phyloP scores from a whole-genome alignment of 1,140 invertebrate species.

The Drosophila bifasciata region DNA sequence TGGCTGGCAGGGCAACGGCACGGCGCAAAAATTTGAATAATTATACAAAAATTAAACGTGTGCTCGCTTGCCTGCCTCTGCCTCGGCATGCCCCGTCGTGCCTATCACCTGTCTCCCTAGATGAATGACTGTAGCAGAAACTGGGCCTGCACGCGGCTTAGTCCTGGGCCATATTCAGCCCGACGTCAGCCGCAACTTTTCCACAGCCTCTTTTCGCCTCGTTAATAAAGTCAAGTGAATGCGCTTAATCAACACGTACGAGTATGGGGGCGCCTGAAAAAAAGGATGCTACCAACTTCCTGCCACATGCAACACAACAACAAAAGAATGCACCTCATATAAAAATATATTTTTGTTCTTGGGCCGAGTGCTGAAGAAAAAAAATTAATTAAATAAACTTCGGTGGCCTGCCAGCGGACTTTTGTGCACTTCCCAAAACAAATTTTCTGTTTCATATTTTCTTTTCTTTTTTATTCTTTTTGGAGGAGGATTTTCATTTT shows the following conservation, averaged over 20 bases:
- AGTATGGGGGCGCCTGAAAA: neutral
- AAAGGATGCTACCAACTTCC: slow-evolving; percentile 42
- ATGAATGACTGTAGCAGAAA: slow-evolving; percentile 23
- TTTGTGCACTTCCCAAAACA: slow-evolving; percentile 61
- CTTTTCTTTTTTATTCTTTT: slow-evolving; percentile 50
- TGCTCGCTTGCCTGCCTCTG: neutral
- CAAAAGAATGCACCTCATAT: slow-evolving; percentile 8
- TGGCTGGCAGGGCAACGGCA: slow-evolving; percentile 28
- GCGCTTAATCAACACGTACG: slow-evolving; percentile 77
- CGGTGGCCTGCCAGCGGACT: slow-evolving; percentile 8
- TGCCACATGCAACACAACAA: slow-evolving; percentile 36
- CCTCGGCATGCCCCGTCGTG: too few relatives aligned
- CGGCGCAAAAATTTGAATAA: slow-evolving; percentile 59
- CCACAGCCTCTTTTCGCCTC: slow-evolving; percentile 17
- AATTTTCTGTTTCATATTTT: slow-evolving; percentile 66
- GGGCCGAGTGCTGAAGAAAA: slow-evolving; percentile 27
- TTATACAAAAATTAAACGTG: slow-evolving; percentile 64
- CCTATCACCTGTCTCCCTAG: slow-evolving; percentile 2
- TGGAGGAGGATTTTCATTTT: slow-evolving; percentile 61
- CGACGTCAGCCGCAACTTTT: slow-evolving; percentile 48
- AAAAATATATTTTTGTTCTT: neutral
- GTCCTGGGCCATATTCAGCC: slow-evolving; percentile 31
- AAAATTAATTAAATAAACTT: slow-evolving; percentile 57
- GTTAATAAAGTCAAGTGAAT: slow-evolving; percentile 81
- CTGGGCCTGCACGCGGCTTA: slow-evolving; percentile 22